Base-by-base conservation (phyloP, 2,113 vertebrate species). In the Clarias macrocephalus region DNA sequence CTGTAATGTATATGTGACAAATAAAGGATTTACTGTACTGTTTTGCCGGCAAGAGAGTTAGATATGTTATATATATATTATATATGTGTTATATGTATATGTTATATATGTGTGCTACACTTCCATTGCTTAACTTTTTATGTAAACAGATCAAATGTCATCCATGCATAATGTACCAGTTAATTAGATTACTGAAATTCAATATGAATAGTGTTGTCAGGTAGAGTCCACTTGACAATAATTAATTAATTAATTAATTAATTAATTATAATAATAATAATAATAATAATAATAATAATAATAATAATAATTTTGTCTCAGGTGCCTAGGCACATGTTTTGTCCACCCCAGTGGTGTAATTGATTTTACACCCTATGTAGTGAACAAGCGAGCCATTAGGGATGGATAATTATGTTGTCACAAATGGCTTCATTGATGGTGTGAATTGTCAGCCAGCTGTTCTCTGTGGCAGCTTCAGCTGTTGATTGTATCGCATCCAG, bases 291-390 rank as follows among this genome's bases (percentile, higher is more conserved):
- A 48, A 48, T 48, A 48, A 48, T 48, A 48, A 48, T 48, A 48
- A 48, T 48, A 48, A 42, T 56, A 57, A 79, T 57, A 12, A 6
- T 56, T 12, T n/a, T 77, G 75, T 77, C 52, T 18, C 10, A 16
- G 76, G 52, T 57, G 15, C 19, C 76, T 59, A 13, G 56, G 28
- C 28, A 80, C 77, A 33, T 57, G 76, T 30, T 19, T 56, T 42
- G 33, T 42, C 37, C 30, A 82, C 2, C 19, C 25, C 3, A 19
- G 82, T 89, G 93, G 82, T 86, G 89, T 90, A 90, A 42, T 85
- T 30, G 56, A 73, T 72, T 68, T 28, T 72, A 59, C 21, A 73
- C 52, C 65, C 54, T 72, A 57, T 73, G 25, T 33, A 83, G n/a
- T 84, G 28, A 54, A 56, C 82, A 72, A 70, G 52, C 56, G 82